These are phyloP conservation scores for Notoglanidium macrostoma DNA, from an alignment of 2,797 vertebrate species.

Conservation along the genomic window DNA sequence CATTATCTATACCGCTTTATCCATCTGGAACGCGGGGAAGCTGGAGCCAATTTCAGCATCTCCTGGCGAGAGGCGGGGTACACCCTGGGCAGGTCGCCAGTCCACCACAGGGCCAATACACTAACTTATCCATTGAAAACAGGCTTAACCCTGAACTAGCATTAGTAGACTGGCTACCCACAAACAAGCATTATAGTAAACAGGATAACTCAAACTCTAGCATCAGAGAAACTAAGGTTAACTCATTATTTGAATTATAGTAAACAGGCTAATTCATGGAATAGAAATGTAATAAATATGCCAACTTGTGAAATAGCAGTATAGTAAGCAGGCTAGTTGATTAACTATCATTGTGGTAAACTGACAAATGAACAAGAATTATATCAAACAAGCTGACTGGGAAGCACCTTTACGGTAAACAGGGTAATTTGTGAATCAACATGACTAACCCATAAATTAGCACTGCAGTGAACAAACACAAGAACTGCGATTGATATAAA, in stretches of 20 bases:
- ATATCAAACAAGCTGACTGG: background rate
- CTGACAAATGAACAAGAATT: background rate
- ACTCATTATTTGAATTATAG: background rate
- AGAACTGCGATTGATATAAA: background rate
- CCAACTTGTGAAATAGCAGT: background rate
- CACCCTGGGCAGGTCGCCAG: no score
- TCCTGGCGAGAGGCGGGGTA: no score
- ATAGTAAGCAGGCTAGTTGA: background rate
- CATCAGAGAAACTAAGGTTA: background rate
- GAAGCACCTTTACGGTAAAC: background rate
- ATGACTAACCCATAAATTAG: background rate
- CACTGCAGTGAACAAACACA: background rate
- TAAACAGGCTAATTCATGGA: background rate
- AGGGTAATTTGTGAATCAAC: background rate
- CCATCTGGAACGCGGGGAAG: no score
- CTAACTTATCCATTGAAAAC: no score
- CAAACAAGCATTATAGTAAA: background rate
- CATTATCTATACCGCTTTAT: no score
- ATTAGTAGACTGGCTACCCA: constrained; percentile 6
- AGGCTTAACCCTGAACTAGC: background rate
- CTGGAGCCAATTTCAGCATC: no score
- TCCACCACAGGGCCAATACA: no score
- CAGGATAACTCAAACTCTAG: background rate
- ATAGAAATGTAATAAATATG: background rate
- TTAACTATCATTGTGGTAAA: background rate